Base-by-base conservation (phyloP, 2,888 invertebrate genomes). In the Temnothorax rugatulus region DNA sequence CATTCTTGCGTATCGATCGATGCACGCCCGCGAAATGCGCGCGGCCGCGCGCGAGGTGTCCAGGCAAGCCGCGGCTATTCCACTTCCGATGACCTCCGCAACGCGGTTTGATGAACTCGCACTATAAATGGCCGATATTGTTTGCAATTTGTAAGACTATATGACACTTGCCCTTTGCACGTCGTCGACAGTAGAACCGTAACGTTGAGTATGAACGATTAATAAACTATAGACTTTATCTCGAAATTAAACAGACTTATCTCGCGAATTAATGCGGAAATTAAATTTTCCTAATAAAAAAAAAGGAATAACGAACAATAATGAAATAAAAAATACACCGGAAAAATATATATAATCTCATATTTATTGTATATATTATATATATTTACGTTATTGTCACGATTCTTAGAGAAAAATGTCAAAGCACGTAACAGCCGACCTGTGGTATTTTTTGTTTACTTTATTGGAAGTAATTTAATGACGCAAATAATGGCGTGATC, bases 81-180 rank as follows among this genome's bases (percentile, higher is more conserved):
- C 59, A 79, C 79, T 71, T 81, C 71, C 38, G 79, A 81, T 73
- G 59, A 81, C 79, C 73, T 64, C 47, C 25, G 38, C 47, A 21
- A 47, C 13, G 59, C 25, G 25, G 73, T 81, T 81, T 81, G 71
- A 71, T 79, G 79, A 81, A 81, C 73, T 73, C 73, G 18, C 47
- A 50, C 73, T 73, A 81, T 73, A 81, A 59, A 61, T 73, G 47
- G 47, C 71, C 73, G 61, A 81, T 81, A 81, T 81, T 81, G 73
- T 81, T 81, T 73, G 73, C 47, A 81, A 81, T 81, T 81, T 73
- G 73, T 38, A 81, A 81, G 59, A 81, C 38, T 59, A 21, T 59
- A 21, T 77, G 69, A 79, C 54, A 25, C 18, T 73, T 73, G 50
- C 59, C 61, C 73, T 71, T 81, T 81, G n/a, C 47, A 71, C 21